Evolutionary conservation across 2,113 vertebrate species (phyloP).

Genomic region (Pseudorectes ferrugineus): DNA sequence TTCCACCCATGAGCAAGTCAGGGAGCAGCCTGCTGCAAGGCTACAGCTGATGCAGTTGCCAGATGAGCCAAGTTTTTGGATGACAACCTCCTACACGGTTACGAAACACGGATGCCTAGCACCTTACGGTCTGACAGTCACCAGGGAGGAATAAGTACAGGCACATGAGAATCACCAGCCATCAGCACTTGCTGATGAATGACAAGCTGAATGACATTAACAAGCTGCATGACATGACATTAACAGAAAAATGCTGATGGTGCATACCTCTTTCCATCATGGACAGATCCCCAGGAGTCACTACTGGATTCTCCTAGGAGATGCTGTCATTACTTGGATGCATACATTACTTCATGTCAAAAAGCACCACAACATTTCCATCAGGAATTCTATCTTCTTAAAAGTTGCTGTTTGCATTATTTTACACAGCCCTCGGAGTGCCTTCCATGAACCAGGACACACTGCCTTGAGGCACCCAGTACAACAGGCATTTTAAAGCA

Average conservation of each 20-base stretch:
- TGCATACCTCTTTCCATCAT: neutral
- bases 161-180: neutral
- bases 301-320: neutral
- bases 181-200: neutral
- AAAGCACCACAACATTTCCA: neutral
- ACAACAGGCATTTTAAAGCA: neutral
- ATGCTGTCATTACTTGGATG: neutral
- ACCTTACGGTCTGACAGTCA: neutral
- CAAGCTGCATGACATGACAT: neutral
- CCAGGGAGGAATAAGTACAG: neutral
- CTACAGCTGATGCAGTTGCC: neutral
- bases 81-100: neutral
- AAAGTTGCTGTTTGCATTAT: neutral
- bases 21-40: neutral
- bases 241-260: neutral
- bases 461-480: neutral
- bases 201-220: neutral
- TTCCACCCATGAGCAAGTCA: constrained; percentile 28
- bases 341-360: neutral
- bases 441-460: neutral
- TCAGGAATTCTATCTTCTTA: neutral
- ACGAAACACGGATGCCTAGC: neutral
- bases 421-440: neutral
- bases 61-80: neutral
- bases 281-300: neutral